Percentiles rank a stretch among this genome's conserved stretches.
Evolutionary conservation across 35 echinoderm and acorn worm genomes (phyloP).

Genomic region (Apostichopus parvimensis): DNA sequence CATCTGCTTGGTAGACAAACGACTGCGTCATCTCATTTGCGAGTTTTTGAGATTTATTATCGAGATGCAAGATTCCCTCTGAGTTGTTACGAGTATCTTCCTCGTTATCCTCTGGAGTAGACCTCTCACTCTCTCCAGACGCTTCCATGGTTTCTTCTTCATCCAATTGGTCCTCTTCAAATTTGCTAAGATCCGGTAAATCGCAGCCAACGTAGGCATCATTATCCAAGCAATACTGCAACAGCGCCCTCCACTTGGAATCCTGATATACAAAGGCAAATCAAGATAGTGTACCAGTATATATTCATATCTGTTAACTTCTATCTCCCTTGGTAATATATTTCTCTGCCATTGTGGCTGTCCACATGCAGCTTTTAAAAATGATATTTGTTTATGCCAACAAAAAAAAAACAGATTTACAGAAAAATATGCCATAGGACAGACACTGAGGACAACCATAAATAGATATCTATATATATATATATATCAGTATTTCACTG

Average conservation of each 20-base stretch:
- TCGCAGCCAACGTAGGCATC: conserved; percentile 90
- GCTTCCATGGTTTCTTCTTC: not conserved
- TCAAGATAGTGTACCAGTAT: too few species aligned
- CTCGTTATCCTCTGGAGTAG: not conserved
- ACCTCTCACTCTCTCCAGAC: not conserved
- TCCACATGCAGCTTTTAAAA: too few species aligned
- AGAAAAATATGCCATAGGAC: too few species aligned
- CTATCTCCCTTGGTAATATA: not conserved
- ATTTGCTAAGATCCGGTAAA: conserved; percentile 56
- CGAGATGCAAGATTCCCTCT: not conserved
- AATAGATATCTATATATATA: not conserved
- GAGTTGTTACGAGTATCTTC: not conserved
- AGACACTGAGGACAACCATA: not conserved
- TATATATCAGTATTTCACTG: too few species aligned
- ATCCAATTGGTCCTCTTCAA: not conserved
- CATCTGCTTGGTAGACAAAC: not conserved
- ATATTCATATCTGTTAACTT: too few species aligned
- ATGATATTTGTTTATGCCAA: too few species aligned
- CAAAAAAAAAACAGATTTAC: too few species aligned
- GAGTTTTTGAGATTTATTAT: not conserved
- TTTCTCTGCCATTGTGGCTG: too few species aligned
- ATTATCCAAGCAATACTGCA: conserved; percentile 66
- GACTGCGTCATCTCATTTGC: not conserved
- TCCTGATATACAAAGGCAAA: conserved; percentile 57
- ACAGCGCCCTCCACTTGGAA: conserved; percentile 76